phyloP scores from a whole-genome alignment of 2,113 vertebrate genomes.

The Aegypius monachus region DNA sequence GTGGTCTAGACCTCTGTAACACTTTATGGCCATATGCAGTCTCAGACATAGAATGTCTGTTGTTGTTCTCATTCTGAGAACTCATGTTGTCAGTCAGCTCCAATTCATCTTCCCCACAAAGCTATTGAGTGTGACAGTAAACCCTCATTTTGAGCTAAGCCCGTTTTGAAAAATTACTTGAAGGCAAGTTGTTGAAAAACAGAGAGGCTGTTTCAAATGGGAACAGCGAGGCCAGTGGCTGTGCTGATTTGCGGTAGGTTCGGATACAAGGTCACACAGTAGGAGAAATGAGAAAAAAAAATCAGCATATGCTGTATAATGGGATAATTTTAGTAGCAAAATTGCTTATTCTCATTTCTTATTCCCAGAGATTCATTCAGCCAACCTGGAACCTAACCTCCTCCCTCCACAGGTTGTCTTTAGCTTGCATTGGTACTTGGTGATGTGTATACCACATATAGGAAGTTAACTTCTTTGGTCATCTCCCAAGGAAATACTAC shows the following conservation, averaged over 20 bases:
- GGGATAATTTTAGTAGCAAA: neutral
- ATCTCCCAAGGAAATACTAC: neutral
- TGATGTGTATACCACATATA: fast-evolving
- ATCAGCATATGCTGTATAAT: neutral
- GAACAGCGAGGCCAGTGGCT: neutral
- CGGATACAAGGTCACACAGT: neutral
- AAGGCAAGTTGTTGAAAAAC: neutral
- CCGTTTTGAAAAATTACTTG: neutral
- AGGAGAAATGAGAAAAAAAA: neutral
- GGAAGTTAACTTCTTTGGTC: neutral
- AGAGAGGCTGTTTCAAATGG: neutral
- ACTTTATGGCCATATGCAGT: neutral
- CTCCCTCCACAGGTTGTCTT: neutral
- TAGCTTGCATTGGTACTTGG: neutral
- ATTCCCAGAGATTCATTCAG: neutral
- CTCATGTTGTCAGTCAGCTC: neutral
- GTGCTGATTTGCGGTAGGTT: neutral
- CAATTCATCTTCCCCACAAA: neutral
- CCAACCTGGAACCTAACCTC: neutral
- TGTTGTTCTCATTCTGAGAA: too few species aligned
- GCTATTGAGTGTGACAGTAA: constrained; percentile 6
- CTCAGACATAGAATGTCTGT: neutral
- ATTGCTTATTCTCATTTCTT: neutral
- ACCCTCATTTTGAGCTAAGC: neutral
- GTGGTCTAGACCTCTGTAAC: neutral